Evolutionary conservation across 2,113 vertebrate species (phyloP), one percentile per base, ranked within the genome.

Genomic region (Hyaena hyaena): DNA sequence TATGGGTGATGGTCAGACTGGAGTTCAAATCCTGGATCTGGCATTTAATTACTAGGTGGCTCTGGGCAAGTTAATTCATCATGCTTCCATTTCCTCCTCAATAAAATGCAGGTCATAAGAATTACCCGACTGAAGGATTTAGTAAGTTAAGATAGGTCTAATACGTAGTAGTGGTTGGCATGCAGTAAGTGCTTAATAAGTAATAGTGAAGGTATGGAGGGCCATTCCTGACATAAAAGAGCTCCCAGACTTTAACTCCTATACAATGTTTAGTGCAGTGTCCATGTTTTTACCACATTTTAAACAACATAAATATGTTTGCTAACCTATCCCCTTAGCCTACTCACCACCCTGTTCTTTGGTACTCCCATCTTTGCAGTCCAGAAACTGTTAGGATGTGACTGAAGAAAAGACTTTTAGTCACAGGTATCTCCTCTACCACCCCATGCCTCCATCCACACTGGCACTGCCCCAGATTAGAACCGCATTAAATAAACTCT

Each of bases 21-120:
- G 61, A 88, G 53, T 92, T 93, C 89, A 50, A 82, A 95, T 53
- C n/a, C n/a, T 83, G 26, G 5, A 82, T 84, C 80, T 87, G 61
- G 26, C 55, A 76, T 95, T 79, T 95, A 80, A 95, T 94, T 74
- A 39, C 65, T 80, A 26, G 4, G 17, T 87, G 45, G n/a, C 39
- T 48, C 68, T 79, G 63, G 66, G 8, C 48, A 74, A 58, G 5
- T 84, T 90, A 92, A 83, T n/a, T 48, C 23, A 58, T 48, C 10
- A 21, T 80, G 26, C 65, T 77, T 92, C 63, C 69, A 14, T 96
- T 94, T 93, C 80, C 83, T 76, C 65, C 79, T 95, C 83, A 80
- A 73, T 93, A 94, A 95, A 90, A 65, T 88, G 19, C 16, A 97
- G 43, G n/a, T 79, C 35, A 58, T 63, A 68, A 65, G 81, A 89